A percentile compares a stretch with the other conserved stretches of the same genome.
Conservation (phyloP, 1,140 invertebrate species). For the Doryteuthis pealeii region DNA sequence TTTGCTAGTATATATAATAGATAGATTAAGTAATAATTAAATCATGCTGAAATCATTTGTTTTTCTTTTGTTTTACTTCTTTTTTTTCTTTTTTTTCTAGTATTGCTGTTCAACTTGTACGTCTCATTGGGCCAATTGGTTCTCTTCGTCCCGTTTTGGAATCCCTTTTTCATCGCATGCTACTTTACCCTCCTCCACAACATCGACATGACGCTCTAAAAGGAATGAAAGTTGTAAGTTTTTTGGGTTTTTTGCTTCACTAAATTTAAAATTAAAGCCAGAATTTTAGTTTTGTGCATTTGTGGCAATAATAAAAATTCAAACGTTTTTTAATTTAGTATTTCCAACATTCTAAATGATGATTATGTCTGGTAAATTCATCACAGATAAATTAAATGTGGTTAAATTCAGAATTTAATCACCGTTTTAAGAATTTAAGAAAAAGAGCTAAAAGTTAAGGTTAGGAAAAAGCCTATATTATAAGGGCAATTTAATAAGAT, state of each 20-base stretch:
- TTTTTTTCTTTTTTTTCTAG: constrained; percentile 61
- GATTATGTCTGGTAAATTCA: too few species aligned
- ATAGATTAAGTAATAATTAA: too few species aligned
- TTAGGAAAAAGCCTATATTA: too few species aligned
- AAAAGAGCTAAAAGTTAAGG: too few species aligned
- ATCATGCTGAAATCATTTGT: too few species aligned
- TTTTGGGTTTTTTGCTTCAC: too few species aligned
- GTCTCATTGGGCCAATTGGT: constrained; percentile 80
- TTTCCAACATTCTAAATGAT: too few species aligned
- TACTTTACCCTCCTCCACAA: constrained; percentile 80
- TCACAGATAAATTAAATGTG: too few species aligned
- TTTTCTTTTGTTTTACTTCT: background rate
- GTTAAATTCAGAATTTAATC: too few species aligned
- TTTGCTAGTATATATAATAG: too few species aligned
- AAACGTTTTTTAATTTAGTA: background rate
- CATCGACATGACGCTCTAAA: constrained; percentile 83
- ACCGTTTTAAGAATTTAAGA: too few species aligned
- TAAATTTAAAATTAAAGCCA: background rate
- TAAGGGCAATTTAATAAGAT: too few species aligned
- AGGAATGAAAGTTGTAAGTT: constrained; percentile 72
- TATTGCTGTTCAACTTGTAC: constrained; percentile 83
- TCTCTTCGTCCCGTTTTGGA: constrained; percentile 85
- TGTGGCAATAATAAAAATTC: background rate
- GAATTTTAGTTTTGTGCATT: background rate
- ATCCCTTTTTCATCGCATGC: constrained; percentile 87